Percentiles rank a stretch among this genome's conserved stretches.
phyloP scores from a whole-genome alignment of 2,888 invertebrate genomes.

The Tenodera sinensis region DNA sequence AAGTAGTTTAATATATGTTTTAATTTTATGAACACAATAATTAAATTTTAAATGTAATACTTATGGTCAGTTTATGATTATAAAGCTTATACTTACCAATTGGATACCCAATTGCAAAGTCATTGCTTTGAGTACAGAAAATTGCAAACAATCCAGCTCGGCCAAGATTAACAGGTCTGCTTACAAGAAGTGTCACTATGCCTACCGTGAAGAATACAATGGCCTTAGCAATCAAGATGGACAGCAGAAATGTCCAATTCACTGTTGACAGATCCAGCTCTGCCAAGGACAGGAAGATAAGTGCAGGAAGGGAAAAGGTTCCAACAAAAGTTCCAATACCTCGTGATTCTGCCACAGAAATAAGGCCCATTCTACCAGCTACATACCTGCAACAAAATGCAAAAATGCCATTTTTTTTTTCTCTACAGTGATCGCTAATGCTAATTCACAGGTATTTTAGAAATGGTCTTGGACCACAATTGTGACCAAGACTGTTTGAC shows the following conservation, averaged over 20 bases:
- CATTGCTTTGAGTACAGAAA: conserved; percentile 95
- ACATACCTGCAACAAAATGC: conserved; percentile 61
- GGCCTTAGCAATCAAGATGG: conserved; percentile 81
- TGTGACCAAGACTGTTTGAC: no score
- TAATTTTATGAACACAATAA: no score
- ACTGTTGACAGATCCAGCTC: conserved; percentile 77
- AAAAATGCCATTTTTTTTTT: background rate
- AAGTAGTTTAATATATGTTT: no score
- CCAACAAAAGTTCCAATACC: conserved; percentile 91
- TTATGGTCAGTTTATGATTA: background rate
- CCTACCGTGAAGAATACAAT: conserved; percentile 78
- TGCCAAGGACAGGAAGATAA: conserved; percentile 87
- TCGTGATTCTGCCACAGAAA: conserved; percentile 78
- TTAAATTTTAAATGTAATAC: no score
- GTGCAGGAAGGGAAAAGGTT: conserved; percentile 86
- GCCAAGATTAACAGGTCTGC: conserved; percentile 75
- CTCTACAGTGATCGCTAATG: no score
- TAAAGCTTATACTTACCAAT: conserved; percentile 63
- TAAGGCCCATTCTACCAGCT: conserved; percentile 78
- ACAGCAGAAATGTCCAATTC: conserved; percentile 87
- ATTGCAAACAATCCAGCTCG: conserved; percentile 89
- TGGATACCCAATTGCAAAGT: conserved; percentile 94
- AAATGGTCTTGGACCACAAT: no score
- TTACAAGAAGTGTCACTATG: conserved; percentile 70
- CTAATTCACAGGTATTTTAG: no score